phyloP scores from a whole-genome alignment of 1,140 invertebrate species.

The Lanistes nyassanus region DNA sequence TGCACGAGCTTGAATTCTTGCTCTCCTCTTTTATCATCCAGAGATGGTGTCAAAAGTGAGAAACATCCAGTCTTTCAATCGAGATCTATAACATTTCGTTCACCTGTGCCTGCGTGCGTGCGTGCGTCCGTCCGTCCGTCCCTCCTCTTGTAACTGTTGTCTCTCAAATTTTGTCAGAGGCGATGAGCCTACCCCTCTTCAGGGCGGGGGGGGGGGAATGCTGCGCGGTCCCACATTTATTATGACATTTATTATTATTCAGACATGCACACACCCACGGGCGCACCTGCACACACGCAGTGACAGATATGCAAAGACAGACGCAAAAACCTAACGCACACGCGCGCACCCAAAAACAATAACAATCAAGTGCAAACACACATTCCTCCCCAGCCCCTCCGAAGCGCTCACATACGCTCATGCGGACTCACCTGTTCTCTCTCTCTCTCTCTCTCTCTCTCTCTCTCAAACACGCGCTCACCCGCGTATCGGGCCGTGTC shows the following conservation, averaged over 20 bases:
- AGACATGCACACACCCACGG: background rate
- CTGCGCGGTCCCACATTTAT: no score
- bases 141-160: no score
- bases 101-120: background rate
- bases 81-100: no score
- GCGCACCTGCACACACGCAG: slow-evolving; percentile 10
- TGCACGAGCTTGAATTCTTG: no score
- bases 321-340: slow-evolving; percentile 34
- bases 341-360: background rate
- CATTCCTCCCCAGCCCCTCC: background rate
- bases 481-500: background rate
- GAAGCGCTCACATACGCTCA: background rate
- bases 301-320: slow-evolving; percentile 53
- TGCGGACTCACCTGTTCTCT: background rate
- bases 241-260: background rate
- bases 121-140: background rate
- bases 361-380: background rate
- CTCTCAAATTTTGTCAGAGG: no score
- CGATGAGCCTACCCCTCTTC: no score
- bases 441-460: no score
- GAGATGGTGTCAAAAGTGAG: no score
- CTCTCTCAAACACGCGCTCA: background rate
- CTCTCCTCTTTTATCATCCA: no score
- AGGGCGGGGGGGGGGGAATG: no score
- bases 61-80: no score